Evolutionary conservation across 2,113 vertebrate species (phyloP).

Genomic region (Phylloscopus trochiloides): DNA sequence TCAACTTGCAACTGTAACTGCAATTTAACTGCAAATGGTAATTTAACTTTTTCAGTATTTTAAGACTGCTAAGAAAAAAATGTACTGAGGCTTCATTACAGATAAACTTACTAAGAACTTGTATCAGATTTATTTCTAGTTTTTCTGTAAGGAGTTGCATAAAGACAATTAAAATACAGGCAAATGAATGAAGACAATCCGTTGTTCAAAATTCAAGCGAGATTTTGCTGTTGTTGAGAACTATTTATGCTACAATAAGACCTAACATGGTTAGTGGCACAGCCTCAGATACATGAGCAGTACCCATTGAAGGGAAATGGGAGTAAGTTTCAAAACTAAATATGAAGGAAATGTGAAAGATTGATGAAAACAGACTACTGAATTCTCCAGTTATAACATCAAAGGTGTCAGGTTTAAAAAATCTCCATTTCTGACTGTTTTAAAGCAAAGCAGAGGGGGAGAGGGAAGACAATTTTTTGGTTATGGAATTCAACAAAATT

Average conservation of each 20-base stretch:
- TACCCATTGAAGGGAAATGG: background rate
- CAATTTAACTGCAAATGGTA: background rate
- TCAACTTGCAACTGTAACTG: background rate
- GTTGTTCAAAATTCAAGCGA: background rate
- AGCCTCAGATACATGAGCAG: background rate
- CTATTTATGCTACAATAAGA: background rate
- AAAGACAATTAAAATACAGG: background rate
- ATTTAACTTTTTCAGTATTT: background rate
- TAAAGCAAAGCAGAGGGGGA: background rate
- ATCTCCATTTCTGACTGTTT: background rate
- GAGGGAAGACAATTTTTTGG: background rate
- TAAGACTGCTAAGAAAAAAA: background rate
- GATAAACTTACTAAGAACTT: background rate
- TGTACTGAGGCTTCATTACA: background rate
- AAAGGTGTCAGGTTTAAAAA: background rate
- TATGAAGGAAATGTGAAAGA: background rate
- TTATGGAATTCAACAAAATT: background rate
- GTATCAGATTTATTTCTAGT: background rate
- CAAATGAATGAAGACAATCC: background rate
- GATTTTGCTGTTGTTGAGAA: background rate
- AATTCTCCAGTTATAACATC: background rate
- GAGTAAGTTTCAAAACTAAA: background rate
- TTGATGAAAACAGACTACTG: background rate
- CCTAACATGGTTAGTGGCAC: rapidly evolving
- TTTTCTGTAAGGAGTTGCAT: background rate